These are phyloP conservation scores for Ormyrus thymus DNA, from an alignment of 2,888 invertebrate species.

Conservation along the genomic window DNA sequence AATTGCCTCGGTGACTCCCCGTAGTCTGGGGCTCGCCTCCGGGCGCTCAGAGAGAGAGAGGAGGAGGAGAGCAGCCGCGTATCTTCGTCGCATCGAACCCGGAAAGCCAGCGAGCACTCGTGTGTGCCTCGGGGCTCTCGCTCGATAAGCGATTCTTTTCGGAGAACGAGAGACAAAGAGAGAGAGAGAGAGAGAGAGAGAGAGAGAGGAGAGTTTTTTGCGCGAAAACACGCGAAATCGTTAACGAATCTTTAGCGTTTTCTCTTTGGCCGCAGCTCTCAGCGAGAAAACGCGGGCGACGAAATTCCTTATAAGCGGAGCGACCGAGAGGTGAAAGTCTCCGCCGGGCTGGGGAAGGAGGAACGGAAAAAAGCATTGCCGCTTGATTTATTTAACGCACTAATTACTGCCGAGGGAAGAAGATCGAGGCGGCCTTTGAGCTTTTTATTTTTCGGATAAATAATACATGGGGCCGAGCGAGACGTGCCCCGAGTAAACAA, in stretches of 20 bases:
- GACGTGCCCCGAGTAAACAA: conserved; percentile 44
- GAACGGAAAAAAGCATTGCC: conserved; percentile 16
- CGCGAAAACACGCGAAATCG: conserved; percentile 55
- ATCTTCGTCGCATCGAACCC: conserved; percentile 56
- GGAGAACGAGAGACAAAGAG: conserved; percentile 43
- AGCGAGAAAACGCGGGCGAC: conserved; percentile 36
- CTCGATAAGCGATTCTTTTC: conserved; percentile 53
- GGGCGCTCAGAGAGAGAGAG: conserved; percentile 21
- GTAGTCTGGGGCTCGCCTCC: conserved; percentile 50
- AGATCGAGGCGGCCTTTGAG: background rate
- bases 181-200: conserved; percentile 40
- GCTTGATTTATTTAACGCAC: conserved; percentile 45
- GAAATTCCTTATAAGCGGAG: conserved; percentile 51
- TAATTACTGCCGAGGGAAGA: conserved; percentile 44
- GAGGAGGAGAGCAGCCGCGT: conserved; percentile 10
- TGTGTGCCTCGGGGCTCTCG: background rate
- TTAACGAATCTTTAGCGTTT: conserved; percentile 55
- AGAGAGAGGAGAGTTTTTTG: conserved; percentile 53
- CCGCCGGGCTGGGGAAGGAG: background rate
- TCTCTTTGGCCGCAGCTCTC: conserved; percentile 24
- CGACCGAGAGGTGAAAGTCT: conserved; percentile 18
- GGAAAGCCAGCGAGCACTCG: conserved; percentile 50
- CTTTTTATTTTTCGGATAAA: conserved; percentile 37
- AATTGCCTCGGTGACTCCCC: conserved; percentile 61
- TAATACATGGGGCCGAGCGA: conserved; percentile 43